phyloP scores from a whole-genome alignment of 2,797 vertebrate genomes.

The Dermochelys coriacea region DNA sequence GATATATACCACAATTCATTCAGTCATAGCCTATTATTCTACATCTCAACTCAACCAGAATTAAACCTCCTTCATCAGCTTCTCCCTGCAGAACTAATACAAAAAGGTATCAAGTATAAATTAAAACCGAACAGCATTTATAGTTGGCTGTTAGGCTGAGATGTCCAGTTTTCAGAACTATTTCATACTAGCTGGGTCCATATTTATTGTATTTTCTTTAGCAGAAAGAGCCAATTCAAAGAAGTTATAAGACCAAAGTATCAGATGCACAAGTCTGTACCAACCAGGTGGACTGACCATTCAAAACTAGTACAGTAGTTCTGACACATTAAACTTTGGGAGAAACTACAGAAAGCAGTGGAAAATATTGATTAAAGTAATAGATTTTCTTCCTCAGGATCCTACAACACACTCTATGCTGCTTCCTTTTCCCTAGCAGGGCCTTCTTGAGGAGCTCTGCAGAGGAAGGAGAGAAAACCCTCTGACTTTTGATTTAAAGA shows the following conservation, averaged over 20 bases:
- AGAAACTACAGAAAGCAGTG: background rate
- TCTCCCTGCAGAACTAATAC: background rate
- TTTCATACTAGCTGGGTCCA: background rate
- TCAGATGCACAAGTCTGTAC: background rate
- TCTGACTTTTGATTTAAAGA: background rate
- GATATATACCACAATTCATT: accelerated
- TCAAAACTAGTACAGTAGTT: background rate
- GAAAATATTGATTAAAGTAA: background rate
- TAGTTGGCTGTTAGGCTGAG: accelerated
- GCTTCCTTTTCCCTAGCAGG: background rate
- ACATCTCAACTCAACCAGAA: background rate
- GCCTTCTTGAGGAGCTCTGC: background rate
- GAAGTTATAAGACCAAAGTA: background rate
- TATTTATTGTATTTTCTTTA: background rate
- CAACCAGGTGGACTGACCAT: background rate
- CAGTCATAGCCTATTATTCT: background rate
- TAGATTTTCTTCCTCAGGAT: background rate
- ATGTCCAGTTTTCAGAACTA: background rate
- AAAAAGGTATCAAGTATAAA: background rate
- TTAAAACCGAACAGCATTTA: background rate
- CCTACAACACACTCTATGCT: background rate
- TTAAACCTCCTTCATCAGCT: accelerated
- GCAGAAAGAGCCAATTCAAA: background rate
- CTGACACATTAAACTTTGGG: background rate
- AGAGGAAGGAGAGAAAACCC: background rate